Evolutionary conservation across 1,140 invertebrate genomes (phyloP).

Genomic region (Ceratina australensis): DNA sequence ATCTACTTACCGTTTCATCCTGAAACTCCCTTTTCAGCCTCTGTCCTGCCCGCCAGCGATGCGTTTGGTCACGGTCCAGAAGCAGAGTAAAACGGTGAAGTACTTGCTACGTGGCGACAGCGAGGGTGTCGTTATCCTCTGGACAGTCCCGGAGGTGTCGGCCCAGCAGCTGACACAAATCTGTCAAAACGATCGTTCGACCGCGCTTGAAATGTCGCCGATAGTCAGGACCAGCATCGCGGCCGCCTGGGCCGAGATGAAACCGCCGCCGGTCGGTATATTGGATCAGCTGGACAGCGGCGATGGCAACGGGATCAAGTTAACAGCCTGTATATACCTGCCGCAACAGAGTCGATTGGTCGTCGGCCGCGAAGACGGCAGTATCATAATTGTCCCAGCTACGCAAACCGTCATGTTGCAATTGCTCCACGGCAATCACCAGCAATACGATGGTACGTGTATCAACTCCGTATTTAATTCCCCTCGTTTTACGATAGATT

Average conservation of each 20-base stretch:
- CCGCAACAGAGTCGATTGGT: conserved; percentile 95
- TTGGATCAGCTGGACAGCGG: conserved; percentile 91
- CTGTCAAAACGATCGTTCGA: conserved; percentile 67
- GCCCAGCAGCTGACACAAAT: conserved; percentile 85
- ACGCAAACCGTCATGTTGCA: conserved; percentile 97
- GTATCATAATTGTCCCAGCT: conserved; percentile 97
- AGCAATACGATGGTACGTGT: conserved; percentile 88
- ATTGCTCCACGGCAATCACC: conserved; percentile 93
- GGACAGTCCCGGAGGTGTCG: conserved; percentile 92
- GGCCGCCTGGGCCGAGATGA: conserved; percentile 92
- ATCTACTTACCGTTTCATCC: not conserved
- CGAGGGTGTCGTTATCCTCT: conserved; percentile 91
- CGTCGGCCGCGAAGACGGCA: conserved; percentile 96
- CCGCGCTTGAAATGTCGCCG: conserved; percentile 81
- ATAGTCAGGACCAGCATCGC: conserved; percentile 89
- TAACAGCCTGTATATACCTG: conserved; percentile 96
- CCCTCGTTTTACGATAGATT: conserved; percentile 40
- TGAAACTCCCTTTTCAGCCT: conserved; percentile 82
- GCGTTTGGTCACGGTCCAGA: conserved; percentile 85
- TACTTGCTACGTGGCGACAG: conserved; percentile 93
- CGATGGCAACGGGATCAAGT: conserved; percentile 85
- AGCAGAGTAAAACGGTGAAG: conserved; percentile 83
- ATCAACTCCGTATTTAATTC: conserved; percentile 30
- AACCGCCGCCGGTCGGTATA: conserved; percentile 92
- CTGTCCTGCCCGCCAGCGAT: conserved; percentile 95